These are phyloP conservation scores for Syrmaticus mikado DNA, from an alignment of 2,113 vertebrate genomes.

Conservation along the genomic window DNA sequence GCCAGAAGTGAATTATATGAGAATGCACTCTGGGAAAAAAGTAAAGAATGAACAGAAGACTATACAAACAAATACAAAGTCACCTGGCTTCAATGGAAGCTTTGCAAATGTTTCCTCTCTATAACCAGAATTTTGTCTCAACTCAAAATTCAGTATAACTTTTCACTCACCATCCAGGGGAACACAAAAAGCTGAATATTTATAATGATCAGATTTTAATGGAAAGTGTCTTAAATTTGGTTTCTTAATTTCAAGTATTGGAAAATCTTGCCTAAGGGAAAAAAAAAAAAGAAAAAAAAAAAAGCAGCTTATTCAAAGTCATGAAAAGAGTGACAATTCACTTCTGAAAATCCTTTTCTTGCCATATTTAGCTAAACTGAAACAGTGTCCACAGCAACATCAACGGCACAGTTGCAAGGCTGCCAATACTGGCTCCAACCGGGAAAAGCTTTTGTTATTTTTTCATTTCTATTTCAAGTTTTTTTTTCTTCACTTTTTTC, in stretches of 20 bases:
- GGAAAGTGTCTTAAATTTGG: neutral
- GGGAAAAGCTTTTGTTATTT: neutral
- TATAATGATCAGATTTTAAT: neutral
- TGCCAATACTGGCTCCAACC: neutral
- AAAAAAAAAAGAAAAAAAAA: neutral
- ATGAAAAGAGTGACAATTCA: slow-evolving; percentile 14
- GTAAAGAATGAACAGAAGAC: neutral
- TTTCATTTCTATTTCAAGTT: neutral
- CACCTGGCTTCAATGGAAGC: neutral
- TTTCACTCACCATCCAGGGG: neutral
- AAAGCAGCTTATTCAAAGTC: neutral
- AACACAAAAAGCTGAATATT: neutral
- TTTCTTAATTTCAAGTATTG: neutral
- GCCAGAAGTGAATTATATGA: neutral
- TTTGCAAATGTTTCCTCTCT: neutral
- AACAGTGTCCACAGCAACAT: neutral
- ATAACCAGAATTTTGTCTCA: neutral
- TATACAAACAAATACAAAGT: neutral
- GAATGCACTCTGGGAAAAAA: neutral
- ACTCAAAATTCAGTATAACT: neutral
- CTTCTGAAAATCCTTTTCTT: neutral
- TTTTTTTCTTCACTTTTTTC: neutral
- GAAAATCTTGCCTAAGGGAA: neutral
- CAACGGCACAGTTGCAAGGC: neutral
- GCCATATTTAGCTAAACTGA: slow-evolving; percentile 10